A percentile compares a stretch with the other conserved stretches of the same genome.
Conservation (phyloP, 2,113 vertebrate genomes). For the Spea multiplicata region DNA sequence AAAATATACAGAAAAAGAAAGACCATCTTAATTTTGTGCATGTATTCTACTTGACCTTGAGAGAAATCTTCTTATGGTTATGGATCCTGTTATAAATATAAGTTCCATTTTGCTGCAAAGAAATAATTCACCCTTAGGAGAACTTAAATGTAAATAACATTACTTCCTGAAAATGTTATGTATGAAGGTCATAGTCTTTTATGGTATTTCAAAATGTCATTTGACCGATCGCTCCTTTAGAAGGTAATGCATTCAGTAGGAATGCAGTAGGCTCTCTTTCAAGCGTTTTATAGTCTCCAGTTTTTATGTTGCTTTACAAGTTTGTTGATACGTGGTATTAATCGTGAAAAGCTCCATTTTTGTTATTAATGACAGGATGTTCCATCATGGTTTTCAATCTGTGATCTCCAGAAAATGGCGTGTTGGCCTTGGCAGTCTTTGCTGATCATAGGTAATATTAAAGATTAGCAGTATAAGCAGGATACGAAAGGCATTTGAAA, state of each 20-base stretch:
- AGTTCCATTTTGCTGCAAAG: constrained; percentile 60
- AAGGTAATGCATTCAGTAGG: constrained; percentile 63
- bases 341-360: constrained; percentile 59
- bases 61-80: constrained; percentile 55
- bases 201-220: constrained; percentile 62
- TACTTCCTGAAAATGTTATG: constrained; percentile 63
- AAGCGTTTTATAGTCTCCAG: constrained; percentile 64
- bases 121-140: constrained; percentile 70
- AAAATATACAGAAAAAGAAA: background rate
- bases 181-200: constrained; percentile 62
- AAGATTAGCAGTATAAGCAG: constrained; percentile 51
- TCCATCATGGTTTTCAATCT: constrained; percentile 54
- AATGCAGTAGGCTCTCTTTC: constrained; percentile 64
- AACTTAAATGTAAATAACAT: constrained; percentile 75
- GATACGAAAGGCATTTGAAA: constrained; percentile 49
- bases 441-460: constrained; percentile 42
- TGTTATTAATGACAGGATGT: constrained; percentile 66
- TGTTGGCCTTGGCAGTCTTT: constrained; percentile 53
- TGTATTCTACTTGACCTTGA: constrained; percentile 63
- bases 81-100: constrained; percentile 53
- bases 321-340: constrained; percentile 67
- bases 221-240: constrained; percentile 66
- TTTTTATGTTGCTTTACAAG: constrained; percentile 63
- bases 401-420: constrained; percentile 60
- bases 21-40: constrained; percentile 55